A percentile compares a stretch with the other conserved stretches of the same genome.
phyloP scores from a whole-genome alignment of 2,888 invertebrate species.

The Eupithecia vulgata region DNA sequence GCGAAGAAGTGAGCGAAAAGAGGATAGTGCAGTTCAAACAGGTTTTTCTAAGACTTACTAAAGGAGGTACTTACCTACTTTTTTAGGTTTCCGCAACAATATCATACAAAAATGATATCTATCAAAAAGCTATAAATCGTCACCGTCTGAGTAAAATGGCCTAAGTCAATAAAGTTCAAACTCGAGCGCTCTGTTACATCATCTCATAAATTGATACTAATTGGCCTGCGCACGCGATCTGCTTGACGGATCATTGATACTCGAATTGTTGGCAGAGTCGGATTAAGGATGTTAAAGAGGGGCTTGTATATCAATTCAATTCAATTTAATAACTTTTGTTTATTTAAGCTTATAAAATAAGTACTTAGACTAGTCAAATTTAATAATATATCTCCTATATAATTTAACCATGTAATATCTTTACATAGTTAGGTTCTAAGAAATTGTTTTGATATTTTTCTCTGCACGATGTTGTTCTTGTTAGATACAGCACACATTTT shows the following conservation, averaged over 20 bases:
- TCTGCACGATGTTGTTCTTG: background rate
- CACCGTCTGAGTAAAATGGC: background rate
- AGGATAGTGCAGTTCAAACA: background rate
- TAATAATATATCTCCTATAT: no score
- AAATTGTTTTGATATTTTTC: background rate
- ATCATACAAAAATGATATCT: background rate
- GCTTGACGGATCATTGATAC: conserved; percentile 39
- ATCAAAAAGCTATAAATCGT: background rate
- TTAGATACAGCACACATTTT: background rate
- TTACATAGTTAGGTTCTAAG: background rate
- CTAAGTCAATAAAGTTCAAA: conserved; percentile 19
- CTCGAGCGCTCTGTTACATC: conserved; percentile 21
- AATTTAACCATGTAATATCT: no score
- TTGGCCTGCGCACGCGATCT: conserved; percentile 47
- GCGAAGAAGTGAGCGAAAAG: background rate
- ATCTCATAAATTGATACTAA: conserved; percentile 44
- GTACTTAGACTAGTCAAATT: no score
- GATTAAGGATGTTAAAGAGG: conserved; percentile 16
- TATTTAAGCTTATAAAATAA: no score
- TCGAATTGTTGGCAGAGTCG: conserved; percentile 27
- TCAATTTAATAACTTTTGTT: no score
- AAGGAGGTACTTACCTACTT: background rate
- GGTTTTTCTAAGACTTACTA: background rate
- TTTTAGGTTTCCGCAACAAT: background rate
- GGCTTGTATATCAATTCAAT: background rate